A percentile compares a stretch with the other conserved stretches of the same genome.
These are phyloP conservation scores for Cryptophagus acutangulus DNA, from an alignment of 2,888 invertebrate species.

Conservation along the genomic window DNA sequence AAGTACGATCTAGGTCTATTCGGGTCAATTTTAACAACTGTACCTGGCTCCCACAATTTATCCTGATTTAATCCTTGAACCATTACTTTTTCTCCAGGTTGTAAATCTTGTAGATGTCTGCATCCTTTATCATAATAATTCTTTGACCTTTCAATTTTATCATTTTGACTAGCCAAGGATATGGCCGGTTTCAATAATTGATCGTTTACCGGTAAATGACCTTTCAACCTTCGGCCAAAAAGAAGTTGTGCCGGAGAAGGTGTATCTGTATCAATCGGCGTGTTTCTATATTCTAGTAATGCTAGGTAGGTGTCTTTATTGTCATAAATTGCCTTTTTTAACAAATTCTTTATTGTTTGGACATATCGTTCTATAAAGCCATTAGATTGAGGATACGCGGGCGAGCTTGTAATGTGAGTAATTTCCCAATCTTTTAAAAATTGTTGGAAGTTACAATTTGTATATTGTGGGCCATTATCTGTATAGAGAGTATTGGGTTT, in stretches of 20 bases:
- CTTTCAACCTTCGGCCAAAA: slow-evolving; percentile 11
- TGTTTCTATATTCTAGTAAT: slow-evolving; percentile 11
- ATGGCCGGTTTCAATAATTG: not conserved
- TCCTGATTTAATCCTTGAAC: slow-evolving; percentile 3
- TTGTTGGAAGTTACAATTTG: slow-evolving; percentile 16
- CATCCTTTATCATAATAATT: slow-evolving; percentile 4
- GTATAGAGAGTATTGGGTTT: slow-evolving; percentile 21
- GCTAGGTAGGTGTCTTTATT: slow-evolving; percentile 9
- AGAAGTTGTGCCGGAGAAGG: slow-evolving; percentile 16
- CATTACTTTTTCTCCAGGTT: slow-evolving; percentile 6
- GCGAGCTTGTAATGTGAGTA: slow-evolving; percentile 19
- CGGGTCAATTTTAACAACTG: slow-evolving; percentile 8
- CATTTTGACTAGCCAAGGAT: not conserved
- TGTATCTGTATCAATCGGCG: slow-evolving; percentile 4
- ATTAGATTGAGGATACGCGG: slow-evolving; percentile 21
- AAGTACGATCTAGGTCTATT: slow-evolving; percentile 9
- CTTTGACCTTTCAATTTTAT: not conserved
- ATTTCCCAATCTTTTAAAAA: slow-evolving; percentile 24
- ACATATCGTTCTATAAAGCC: slow-evolving; percentile 25
- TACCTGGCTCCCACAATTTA: not conserved
- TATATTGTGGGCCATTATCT: slow-evolving; percentile 27
- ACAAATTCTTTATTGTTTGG: slow-evolving; percentile 22
- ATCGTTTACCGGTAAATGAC: not conserved
- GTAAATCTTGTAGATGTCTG: slow-evolving; percentile 5
- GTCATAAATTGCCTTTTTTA: slow-evolving; percentile 11